These are phyloP conservation scores for Stichopus horrens DNA, from an alignment of 53 echinoderm and acorn worm species.

Conservation along the genomic window DNA sequence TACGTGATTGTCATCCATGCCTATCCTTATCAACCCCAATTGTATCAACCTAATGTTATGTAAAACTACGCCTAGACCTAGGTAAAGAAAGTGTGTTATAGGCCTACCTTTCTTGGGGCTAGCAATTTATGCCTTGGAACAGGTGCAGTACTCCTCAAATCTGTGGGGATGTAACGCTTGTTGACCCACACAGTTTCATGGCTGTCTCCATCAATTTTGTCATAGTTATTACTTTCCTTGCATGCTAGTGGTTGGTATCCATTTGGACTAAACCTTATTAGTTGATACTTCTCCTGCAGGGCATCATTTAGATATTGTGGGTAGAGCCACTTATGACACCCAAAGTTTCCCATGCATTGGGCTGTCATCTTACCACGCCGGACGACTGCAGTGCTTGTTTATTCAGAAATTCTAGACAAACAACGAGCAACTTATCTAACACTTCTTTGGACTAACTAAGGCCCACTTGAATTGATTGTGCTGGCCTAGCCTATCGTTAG, in stretches of 20 bases:
- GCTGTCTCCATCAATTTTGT: conserved; percentile 55
- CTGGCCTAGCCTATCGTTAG: too few relatives aligned
- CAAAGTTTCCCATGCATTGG: conserved; percentile 94
- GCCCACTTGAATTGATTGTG: too few relatives aligned
- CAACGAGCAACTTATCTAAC: too few relatives aligned
- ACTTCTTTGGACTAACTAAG: too few relatives aligned
- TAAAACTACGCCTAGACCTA: not conserved
- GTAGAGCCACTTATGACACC: conserved; percentile 84
- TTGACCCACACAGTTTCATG: conserved; percentile 90
- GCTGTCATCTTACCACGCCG: conserved; percentile 61
- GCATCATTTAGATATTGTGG: conserved; percentile 61
- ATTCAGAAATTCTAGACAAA: too few relatives aligned
- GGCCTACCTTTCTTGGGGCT: conserved; percentile 54
- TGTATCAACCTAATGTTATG: too few relatives aligned
- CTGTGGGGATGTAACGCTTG: conserved; percentile 96
- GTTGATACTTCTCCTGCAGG: conserved; percentile 62
- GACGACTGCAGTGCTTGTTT: too few relatives aligned
- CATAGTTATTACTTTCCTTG: not conserved
- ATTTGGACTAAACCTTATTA: conserved; percentile 15
- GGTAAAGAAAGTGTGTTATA: not conserved
- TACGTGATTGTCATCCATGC: too few relatives aligned
- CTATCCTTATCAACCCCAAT: too few relatives aligned
- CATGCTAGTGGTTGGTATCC: conserved; percentile 38
- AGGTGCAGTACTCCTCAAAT: conserved; percentile 98
- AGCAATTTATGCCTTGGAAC: conserved; percentile 93